Evolutionary conservation across 2,797 vertebrate genomes (phyloP), one percentile per base, ranked within the genome.

Genomic region (Hemitrygon akajei): DNA sequence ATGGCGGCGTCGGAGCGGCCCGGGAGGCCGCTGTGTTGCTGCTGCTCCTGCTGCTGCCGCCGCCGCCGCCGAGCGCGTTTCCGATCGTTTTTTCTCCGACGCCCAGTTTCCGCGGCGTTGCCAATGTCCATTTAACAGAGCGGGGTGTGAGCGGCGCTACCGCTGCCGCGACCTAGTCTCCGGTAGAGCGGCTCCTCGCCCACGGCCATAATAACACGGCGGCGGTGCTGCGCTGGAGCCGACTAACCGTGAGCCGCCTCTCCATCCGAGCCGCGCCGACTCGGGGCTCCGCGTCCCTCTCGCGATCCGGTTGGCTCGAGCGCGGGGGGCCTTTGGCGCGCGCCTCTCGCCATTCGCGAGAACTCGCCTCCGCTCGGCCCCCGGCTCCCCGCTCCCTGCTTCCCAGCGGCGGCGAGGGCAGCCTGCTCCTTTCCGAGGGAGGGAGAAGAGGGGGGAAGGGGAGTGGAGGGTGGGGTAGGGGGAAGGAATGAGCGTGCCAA

Each of bases 1-100:
- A 99, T 99, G 96, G 98, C 98, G 97, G 97, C 98, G 97, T 40
- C 0, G 4, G 10, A 37, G 63, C 94, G 30, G 34, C 94, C 25
- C 71, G 27, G 71, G 71, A 75, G 71, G 91, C 91, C 91, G 69
- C 69, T 91, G 14, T 37, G 66, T 7, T 63, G 89, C n/a, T 40
- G 89, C 37, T 47, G 37, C 34, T 40, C 37, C 1, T 47, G 47
- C 1, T 47, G 47, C 47, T 47, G 37, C 34, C 16, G 66, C 34
- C 71, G 37, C 91, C 91, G 91, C 69, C 40, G 91, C 47, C 73
- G 91, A 47, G 91, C 14, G 20, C 47, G 27, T 93, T 76, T 93
- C 73, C 91, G 40, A 93, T 76, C 47, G 69, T 47, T 93, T 69
- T 93, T 93, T 75, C 91, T 75, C 69, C 91, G 91, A 93, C 71